phyloP scores from a whole-genome alignment of 2,797 vertebrate species.

The Acomys russatus region DNA sequence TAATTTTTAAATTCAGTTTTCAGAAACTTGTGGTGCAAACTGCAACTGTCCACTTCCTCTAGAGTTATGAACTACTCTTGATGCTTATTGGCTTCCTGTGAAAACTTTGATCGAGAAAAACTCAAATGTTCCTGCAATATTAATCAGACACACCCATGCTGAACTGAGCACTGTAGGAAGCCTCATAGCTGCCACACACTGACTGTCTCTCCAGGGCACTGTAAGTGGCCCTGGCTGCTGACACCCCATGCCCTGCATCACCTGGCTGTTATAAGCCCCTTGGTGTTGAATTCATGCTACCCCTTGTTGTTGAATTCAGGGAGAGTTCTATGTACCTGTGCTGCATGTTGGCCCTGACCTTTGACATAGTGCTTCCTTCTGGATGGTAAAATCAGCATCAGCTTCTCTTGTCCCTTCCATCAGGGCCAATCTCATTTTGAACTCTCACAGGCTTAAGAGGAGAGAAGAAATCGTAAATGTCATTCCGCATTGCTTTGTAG shows the following conservation, averaged over 20 bases:
- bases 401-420: background rate
- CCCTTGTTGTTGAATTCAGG: conserved; percentile 90
- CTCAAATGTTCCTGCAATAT: conserved; percentile 63
- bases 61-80: conserved; percentile 93
- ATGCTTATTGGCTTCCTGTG: conserved; percentile 96
- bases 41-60: conserved; percentile 92
- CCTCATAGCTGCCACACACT: conserved; percentile 94
- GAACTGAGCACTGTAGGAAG: conserved; percentile 95
- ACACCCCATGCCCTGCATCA: conserved; percentile 96
- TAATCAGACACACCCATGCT: conserved; percentile 96
- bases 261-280: conserved; percentile 94
- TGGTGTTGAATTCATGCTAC: conserved; percentile 90
- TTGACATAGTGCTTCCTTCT: conserved; percentile 82
- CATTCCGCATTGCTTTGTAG: conserved; percentile 96
- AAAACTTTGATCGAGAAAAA: conserved; percentile 85
- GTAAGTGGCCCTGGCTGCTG: conserved; percentile 95
- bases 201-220: conserved; percentile 92
- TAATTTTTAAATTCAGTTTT: conserved; percentile 81
- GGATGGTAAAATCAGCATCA: background rate
- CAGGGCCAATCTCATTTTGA: conserved; percentile 87
- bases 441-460: conserved; percentile 98
- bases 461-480: conserved; percentile 98
- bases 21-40: conserved; percentile 80
- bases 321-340: conserved; percentile 91
- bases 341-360: conserved; percentile 98